phyloP scores from a whole-genome alignment of 2,113 vertebrate species.

The Phylloscopus trochilus region DNA sequence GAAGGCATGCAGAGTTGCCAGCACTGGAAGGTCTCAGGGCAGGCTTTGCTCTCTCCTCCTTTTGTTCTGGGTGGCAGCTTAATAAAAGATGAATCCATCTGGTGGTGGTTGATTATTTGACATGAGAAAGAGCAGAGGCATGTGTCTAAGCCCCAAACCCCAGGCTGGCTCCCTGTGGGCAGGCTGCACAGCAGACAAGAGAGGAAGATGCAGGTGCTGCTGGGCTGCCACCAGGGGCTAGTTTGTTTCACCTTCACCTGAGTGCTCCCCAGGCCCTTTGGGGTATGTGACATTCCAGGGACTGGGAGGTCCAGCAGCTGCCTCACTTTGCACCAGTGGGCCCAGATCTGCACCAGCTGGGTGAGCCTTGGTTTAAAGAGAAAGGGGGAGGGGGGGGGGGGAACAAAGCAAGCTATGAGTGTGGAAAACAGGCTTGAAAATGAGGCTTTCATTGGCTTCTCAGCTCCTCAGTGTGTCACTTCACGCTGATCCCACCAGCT shows the following conservation, averaged over 20 bases:
- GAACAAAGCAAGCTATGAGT: background rate
- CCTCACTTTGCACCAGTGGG: accelerated
- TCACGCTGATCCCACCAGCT: background rate
- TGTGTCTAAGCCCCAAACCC: background rate
- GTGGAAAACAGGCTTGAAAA: background rate
- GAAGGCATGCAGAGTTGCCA: background rate
- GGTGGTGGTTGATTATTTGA: background rate
- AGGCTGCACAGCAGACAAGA: background rate
- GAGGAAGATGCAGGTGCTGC: background rate
- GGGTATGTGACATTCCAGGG: background rate
- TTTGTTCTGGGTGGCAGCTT: constrained; percentile 15
- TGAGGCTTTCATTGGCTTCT: background rate
- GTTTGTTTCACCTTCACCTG: background rate
- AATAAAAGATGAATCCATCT: constrained; percentile 47
- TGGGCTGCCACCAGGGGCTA: background rate
- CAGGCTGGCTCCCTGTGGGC: background rate
- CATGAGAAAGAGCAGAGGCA: background rate
- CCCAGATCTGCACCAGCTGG: background rate
- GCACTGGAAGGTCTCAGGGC: background rate
- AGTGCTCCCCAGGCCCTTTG: background rate
- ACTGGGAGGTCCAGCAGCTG: background rate
- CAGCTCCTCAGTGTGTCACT: background rate
- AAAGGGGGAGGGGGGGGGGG: background rate
- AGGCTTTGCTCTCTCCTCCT: background rate
- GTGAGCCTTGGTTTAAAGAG: background rate